Evolutionary conservation across 2,888 invertebrate genomes (phyloP), one percentile per base, ranked within the genome.

Genomic region (Cephus rjabovi): DNA sequence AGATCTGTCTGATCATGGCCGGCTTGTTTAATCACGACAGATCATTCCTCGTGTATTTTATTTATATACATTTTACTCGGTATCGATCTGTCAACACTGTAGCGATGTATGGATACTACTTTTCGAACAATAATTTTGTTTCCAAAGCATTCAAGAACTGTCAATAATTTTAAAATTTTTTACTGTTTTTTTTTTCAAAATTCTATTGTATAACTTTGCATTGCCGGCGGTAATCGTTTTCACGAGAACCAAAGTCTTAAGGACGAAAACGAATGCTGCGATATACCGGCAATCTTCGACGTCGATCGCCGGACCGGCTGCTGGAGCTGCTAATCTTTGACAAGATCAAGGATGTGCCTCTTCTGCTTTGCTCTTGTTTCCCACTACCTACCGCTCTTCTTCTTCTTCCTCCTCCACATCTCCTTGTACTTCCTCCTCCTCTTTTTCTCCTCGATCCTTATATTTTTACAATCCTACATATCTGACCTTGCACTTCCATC

Each of bases 1-100:
- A 75, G 82, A 85, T 84, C 81, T 81, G 77, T 78, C 79, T 9
- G 77, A 86, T 83, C 83, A 83, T 75, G 83, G 82, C 76, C 83
- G 83, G 83, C 79, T 76, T 56, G 76, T 82, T 79, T 78, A 74
- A 76, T 79, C 78, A 40, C 12, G 40, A 1, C 40, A 23, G 23
- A 56, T 56, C 40, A 23, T 15, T 56, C 40, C 9, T 56, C 6
- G 23, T 23, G 0, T 23, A 23, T 56, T 56, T 56, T 56, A 23
- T 56, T 56, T 56, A 56, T 56, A 56, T 56, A 56, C 40, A 23
- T 23, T 23, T 56, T 23, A 56, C 40, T 23, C 6, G 23, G 40
- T 40, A 40, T 40, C 23, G 2, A 23, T 23, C 23, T 23, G 23
- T 56, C 23, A 9, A 23, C 2, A 6, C 23, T 4, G 4, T 23